Evolutionary conservation across 2,888 invertebrate genomes (phyloP), one percentile per base, ranked within the genome.

Genomic region (Uropetala carovei): DNA sequence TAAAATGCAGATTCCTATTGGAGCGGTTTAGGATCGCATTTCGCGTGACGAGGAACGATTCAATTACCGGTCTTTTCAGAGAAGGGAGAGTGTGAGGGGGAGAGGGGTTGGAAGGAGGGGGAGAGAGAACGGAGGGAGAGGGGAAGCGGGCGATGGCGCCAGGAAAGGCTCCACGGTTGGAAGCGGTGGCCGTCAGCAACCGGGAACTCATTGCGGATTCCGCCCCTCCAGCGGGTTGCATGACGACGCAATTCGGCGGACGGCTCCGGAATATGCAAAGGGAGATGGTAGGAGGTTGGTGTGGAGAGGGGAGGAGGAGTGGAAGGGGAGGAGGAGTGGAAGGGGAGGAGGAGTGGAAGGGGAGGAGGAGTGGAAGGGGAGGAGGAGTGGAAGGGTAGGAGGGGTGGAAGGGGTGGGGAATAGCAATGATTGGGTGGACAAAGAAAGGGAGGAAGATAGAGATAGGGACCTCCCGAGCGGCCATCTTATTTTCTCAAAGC

Each of bases 1-100:
- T 75, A 75, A 75, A 75, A 75, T 75, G 75, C 75, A 75, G 75
- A 75, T 75, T 27, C 75, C 75, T 75, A 75, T 75, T 75, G 75
- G 27, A 75, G 22, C 75, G 75, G 75, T 75, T 75, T 75, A 75
- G 75, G 75, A 75, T 75, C 75, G 75, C 75, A 27, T 75, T 27
- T 27, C 68, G 68, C 68, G 68, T 68, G 68, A 27, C 75, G 75
- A 75, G 22, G 75, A 27, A 13, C 75, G 75, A 75, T 75, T 75
- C 75, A 75, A 75, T 75, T 75, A 75, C 75, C 75, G 75, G 75
- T 75, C 75, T 75, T 75, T n/a, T 75, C 75, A 75, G 13, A 22
- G 27, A 75, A 75, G 22, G 22, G 75, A n/a, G 27, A 64, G 16
- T 5, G 64, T n/a, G 68, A 10, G 22, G 1, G 68, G 68, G 68